Evolutionary conservation across 2,888 invertebrate species (phyloP).

Genomic region (Beris morrisii): DNA sequence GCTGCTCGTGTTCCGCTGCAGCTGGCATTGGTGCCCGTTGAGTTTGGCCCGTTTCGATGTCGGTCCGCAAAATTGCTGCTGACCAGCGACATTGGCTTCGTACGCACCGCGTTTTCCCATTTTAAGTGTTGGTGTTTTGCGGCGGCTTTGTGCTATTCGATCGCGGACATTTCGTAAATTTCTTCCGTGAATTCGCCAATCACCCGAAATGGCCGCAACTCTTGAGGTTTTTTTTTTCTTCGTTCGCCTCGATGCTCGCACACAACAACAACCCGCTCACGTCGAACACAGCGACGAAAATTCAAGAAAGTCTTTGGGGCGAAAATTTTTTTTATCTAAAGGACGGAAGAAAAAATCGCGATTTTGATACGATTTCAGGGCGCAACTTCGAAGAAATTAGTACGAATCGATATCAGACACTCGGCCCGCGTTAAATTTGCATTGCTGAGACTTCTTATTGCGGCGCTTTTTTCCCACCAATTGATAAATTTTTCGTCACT

Average conservation of each 20-base stretch:
- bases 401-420: too few relatives aligned
- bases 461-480: too few relatives aligned
- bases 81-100: slow-evolving; percentile 3
- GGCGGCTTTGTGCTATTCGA: neutral
- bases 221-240: slow-evolving; percentile 21
- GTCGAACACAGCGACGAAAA: neutral
- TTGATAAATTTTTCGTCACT: too few relatives aligned
- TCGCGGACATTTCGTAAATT: slow-evolving; percentile 20
- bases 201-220: slow-evolving; percentile 26
- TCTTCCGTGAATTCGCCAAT: slow-evolving; percentile 12
- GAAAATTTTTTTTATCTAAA: too few relatives aligned
- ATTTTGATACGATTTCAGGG: too few relatives aligned
- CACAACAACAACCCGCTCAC: neutral
- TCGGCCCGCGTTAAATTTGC: too few relatives aligned
- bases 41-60: slow-evolving; percentile 29
- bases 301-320: neutral
- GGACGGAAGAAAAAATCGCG: too few relatives aligned
- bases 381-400: too few relatives aligned
- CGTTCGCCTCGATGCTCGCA: slow-evolving; percentile 11
- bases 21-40: slow-evolving; percentile 13
- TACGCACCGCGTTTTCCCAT: slow-evolving; percentile 36
- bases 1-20: neutral
- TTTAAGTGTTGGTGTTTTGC: neutral
- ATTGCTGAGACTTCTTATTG: too few relatives aligned
- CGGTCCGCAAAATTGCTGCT: slow-evolving; percentile 31